phyloP scores from a whole-genome alignment of 2,888 invertebrate species.

The Sinohyriopsis cumingii region DNA sequence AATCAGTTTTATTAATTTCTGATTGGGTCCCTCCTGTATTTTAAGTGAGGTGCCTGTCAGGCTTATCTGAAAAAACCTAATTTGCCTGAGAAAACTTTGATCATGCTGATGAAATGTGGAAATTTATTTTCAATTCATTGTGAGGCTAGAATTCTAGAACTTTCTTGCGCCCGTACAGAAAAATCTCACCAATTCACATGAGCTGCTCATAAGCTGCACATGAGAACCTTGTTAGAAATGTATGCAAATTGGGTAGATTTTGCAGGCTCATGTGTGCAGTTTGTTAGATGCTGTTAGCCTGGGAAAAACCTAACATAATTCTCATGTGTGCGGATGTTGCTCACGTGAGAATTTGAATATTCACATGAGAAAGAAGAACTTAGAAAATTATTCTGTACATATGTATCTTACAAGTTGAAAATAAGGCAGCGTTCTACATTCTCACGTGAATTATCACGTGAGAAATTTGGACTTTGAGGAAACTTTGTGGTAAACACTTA shows the following conservation, averaged over 20 bases:
- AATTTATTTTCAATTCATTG: no score
- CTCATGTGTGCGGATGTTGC: conserved; percentile 8
- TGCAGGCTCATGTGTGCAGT: conserved; percentile 5
- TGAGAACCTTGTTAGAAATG: conserved; percentile 5
- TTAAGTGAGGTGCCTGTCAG: no score
- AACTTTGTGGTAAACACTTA: not conserved
- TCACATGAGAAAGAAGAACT: conserved; percentile 2
- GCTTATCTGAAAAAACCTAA: no score
- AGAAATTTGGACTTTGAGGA: not conserved
- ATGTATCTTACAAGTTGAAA: not conserved
- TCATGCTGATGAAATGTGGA: no score
- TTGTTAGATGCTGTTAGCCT: conserved; percentile 8
- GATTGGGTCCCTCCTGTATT: no score
- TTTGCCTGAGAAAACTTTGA: no score
- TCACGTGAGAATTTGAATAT: conserved; percentile 4
- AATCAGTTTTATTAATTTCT: no score
- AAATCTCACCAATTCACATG: conserved; percentile 12
- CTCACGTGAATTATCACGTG: no score
- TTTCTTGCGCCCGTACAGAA: not conserved
- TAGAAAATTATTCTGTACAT: not conserved
- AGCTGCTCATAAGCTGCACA: conserved; percentile 10
- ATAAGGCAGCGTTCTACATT: conserved; percentile 1
- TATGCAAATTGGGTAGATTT: conserved; percentile 5
- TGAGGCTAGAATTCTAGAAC: no score
- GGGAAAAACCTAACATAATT: conserved; percentile 9